These are phyloP conservation scores for Mimumesa dahlbomi DNA, from an alignment of 2,888 invertebrate genomes.

Conservation along the genomic window DNA sequence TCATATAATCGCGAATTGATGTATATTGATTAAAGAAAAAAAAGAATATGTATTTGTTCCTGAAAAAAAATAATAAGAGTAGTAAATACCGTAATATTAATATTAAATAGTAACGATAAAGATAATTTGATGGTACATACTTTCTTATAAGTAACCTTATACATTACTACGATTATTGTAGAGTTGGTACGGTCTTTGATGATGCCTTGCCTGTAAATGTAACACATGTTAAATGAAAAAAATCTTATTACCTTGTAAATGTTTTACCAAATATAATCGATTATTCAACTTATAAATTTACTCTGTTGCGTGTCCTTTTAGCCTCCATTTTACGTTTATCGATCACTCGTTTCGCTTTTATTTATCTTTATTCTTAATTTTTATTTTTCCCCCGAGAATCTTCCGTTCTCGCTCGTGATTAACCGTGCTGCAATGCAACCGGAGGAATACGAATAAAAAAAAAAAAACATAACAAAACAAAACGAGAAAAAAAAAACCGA, in stretches of 20 bases:
- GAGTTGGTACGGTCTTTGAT: slow-evolving; percentile 79
- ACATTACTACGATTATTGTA: slow-evolving; percentile 75
- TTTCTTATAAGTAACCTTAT: slow-evolving; percentile 78
- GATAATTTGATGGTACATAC: slow-evolving; percentile 79
- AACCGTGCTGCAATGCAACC: too few species aligned
- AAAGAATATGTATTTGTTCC: slow-evolving; percentile 77
- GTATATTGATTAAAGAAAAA: slow-evolving; percentile 74
- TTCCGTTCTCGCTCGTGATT: too few species aligned
- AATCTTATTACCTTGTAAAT: slow-evolving; percentile 80
- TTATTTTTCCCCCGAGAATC: too few species aligned
- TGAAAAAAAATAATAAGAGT: slow-evolving; percentile 76
- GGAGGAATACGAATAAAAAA: neutral
- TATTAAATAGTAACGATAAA: slow-evolving; percentile 74
- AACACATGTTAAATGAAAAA: slow-evolving; percentile 75
- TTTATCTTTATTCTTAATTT: too few species aligned
- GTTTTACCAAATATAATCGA: slow-evolving; percentile 80
- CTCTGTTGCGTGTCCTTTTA: neutral
- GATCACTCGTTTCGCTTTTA: too few species aligned
- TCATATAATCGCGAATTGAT: slow-evolving; percentile 78
- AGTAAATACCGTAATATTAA: slow-evolving; percentile 72
- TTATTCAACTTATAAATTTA: slow-evolving; percentile 75
- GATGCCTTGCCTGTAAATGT: slow-evolving; percentile 80
- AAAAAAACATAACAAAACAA: slow-evolving; percentile 2
- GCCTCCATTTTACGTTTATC: neutral
- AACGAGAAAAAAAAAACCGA: slow-evolving; percentile 26